Conservation (phyloP, 2,113 vertebrate species). For the Oncorhynchus gorbuscha region DNA sequence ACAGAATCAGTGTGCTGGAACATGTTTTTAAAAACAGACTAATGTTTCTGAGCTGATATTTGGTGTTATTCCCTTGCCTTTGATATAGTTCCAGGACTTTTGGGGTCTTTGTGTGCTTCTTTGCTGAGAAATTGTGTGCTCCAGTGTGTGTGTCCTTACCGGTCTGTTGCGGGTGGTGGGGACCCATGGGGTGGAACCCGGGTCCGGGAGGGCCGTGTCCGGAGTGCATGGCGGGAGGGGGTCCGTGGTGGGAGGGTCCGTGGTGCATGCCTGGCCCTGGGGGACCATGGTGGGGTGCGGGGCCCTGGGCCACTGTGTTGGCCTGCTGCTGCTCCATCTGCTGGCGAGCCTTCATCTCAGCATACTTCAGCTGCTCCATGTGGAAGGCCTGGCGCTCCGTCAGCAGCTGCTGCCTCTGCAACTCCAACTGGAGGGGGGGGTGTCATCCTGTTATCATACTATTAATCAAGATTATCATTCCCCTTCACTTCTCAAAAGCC, state of each 20-base stretch:
- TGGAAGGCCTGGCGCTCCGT: conserved; percentile 96
- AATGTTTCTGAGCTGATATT: too few species aligned
- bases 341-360: conserved; percentile 90
- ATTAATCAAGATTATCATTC: too few species aligned
- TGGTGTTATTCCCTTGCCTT: too few species aligned
- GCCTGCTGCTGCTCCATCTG: conserved; percentile 90
- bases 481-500: too few species aligned
- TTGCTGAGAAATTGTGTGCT: not conserved
- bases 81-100: too few species aligned
- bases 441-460: too few species aligned
- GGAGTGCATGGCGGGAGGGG: conserved; percentile 80
- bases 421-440: conserved; percentile 80
- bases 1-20: not conserved
- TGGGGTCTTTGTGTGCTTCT: too few species aligned
- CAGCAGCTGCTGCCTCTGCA: conserved; percentile 95
- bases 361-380: conserved; percentile 99
- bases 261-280: conserved; percentile 73
- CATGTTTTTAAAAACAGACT: too few species aligned
- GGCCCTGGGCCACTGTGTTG: conserved; percentile 48
- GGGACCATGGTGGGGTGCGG: conserved; percentile 55
- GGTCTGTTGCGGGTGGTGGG: conserved; percentile 86
- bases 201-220: conserved; percentile 69
- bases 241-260: conserved; percentile 63
- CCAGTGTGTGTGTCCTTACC: conserved; percentile 63
- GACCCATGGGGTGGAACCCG: conserved; percentile 87